Percentiles rank a stretch among this genome's conserved stretches.
Conservation (phyloP, 2,888 invertebrate genomes). For the Neoaliturus tenellus region DNA sequence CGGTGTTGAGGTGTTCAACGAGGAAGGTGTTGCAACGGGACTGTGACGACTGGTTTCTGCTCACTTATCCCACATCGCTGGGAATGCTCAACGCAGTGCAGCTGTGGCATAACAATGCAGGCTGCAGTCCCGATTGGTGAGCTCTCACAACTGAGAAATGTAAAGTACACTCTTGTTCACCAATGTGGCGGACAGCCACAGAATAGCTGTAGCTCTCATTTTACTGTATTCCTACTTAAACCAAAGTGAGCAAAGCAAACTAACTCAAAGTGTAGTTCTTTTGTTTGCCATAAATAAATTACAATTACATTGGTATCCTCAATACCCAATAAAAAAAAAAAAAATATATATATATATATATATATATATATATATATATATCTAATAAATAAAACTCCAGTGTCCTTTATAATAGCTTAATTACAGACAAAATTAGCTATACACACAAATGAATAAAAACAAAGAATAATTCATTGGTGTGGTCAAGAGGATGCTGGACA, state of each 20-base stretch:
- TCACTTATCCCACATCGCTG: constrained; percentile 44
- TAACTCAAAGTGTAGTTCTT: background rate
- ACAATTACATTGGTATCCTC: too few species aligned
- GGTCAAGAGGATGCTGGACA: too few species aligned
- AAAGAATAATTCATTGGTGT: too few species aligned
- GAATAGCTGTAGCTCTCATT: background rate
- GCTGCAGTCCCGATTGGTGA: constrained; percentile 53
- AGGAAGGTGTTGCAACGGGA: background rate
- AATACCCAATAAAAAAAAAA: too few species aligned
- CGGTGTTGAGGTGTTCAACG: background rate
- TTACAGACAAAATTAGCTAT: too few species aligned
- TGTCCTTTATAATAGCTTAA: too few species aligned
- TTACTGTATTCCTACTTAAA: background rate
- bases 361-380: too few species aligned
- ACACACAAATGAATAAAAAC: too few species aligned
- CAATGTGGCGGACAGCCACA: background rate
- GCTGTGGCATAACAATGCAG: constrained; percentile 58
- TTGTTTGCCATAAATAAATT: too few species aligned
- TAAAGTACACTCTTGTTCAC: background rate
- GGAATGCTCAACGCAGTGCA: constrained; percentile 47
- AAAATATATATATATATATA: too few species aligned
- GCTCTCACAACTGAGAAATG: background rate
- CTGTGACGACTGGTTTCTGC: constrained; percentile 57
- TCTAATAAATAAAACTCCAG: too few species aligned
- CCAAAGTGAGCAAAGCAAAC: background rate